Evolutionary conservation across 2,888 invertebrate genomes (phyloP).

Genomic region (Megamerina dolium): DNA sequence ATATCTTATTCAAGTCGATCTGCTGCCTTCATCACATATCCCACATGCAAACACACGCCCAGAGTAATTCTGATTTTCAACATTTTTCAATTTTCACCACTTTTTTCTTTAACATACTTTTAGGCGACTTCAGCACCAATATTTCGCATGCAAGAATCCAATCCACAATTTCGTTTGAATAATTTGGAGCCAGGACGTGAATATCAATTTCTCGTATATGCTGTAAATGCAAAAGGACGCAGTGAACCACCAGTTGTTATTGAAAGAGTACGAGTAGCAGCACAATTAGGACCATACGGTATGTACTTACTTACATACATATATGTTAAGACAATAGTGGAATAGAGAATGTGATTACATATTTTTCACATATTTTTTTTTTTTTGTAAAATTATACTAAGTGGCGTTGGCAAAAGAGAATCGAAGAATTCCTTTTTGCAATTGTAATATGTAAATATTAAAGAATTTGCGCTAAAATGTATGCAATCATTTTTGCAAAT

Average conservation of each 20-base stretch:
- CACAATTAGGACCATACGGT: constrained; percentile 50
- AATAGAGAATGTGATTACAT: too few species aligned
- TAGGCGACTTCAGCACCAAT: constrained; percentile 56
- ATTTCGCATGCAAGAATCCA: constrained; percentile 58
- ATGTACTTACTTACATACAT: constrained; percentile 6
- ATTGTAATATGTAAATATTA: too few species aligned
- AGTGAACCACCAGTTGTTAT: constrained; percentile 69
- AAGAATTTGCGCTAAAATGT: too few species aligned
- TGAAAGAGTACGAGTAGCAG: constrained; percentile 50
- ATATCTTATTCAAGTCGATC: too few species aligned
- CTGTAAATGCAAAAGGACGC: constrained; percentile 74
- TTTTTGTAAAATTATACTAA: too few species aligned
- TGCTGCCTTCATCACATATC: neutral
- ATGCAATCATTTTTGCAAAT: too few species aligned
- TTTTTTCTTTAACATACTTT: constrained; percentile 14
- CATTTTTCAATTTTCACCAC: neutral
- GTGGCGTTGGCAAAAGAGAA: too few species aligned
- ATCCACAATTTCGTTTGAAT: constrained; percentile 66
- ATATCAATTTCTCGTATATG: constrained; percentile 75
- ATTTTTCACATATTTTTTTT: too few species aligned
- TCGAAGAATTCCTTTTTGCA: too few species aligned
- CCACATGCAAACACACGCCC: too few species aligned
- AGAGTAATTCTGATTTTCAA: too few species aligned
- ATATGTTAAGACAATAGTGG: too few species aligned
- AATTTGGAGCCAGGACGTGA: constrained; percentile 68